Conservation (phyloP, 2,797 vertebrate species). For the Lindbergichthys nudifrons region DNA sequence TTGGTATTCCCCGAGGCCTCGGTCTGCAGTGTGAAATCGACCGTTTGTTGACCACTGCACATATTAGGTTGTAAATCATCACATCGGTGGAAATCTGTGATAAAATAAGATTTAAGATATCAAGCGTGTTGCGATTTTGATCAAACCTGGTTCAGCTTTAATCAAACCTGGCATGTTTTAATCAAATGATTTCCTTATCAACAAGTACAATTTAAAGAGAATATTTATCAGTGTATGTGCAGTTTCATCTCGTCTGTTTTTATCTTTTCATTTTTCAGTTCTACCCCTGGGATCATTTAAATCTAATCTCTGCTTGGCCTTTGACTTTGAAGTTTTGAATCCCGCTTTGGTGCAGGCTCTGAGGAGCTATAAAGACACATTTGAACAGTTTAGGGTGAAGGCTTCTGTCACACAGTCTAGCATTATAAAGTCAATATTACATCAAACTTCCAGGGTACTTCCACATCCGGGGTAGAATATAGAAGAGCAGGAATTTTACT, state of each 20-base stretch:
- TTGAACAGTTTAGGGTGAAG: conserved; percentile 5
- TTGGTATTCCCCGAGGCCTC: conserved; percentile 12
- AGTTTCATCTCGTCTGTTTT: conserved; percentile 40
- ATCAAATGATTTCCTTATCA: conserved; percentile 39
- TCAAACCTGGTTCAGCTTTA: conserved; percentile 22
- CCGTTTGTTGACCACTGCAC: background rate
- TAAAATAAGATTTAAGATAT: conserved; percentile 9
- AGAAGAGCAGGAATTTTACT: background rate
- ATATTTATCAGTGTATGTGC: conserved; percentile 21
- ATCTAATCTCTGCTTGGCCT: conserved; percentile 41
- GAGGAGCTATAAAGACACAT: conserved; percentile 11
- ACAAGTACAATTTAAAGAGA: conserved; percentile 1
- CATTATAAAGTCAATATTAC: conserved; percentile 20
- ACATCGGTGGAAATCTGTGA: background rate
- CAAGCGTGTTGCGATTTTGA: conserved; percentile 8
- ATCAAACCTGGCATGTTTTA: conserved; percentile 8
- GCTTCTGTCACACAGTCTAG: background rate
- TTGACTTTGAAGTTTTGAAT: conserved; percentile 40
- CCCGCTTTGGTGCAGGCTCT: background rate
- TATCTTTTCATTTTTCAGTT: conserved; percentile 29
- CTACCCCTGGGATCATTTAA: conserved; percentile 25
- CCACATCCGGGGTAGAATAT: background rate
- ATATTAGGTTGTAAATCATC: background rate
- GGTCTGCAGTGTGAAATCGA: background rate
- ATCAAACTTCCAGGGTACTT: conserved; percentile 11